A percentile compares a stretch with the other conserved stretches of the same genome.
Evolutionary conservation across 2,113 vertebrate genomes (phyloP).

Genomic region (Zapornia atra): DNA sequence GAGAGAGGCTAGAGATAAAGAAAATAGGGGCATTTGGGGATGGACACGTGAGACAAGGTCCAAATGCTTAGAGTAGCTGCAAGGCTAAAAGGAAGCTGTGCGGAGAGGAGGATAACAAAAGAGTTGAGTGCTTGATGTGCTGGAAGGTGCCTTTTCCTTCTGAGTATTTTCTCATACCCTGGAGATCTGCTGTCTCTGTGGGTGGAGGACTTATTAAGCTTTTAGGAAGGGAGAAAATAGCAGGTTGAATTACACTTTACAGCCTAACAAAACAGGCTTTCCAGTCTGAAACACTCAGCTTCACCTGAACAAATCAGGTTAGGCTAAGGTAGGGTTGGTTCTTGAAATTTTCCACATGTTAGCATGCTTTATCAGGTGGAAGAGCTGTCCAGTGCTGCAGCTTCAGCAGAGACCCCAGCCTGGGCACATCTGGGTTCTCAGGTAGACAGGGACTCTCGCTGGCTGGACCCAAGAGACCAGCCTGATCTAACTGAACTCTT

Average conservation of each 20-base stretch:
- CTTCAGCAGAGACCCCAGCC: not conserved
- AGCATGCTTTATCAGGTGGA: not conserved
- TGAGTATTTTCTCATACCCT: not conserved
- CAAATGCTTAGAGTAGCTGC: not conserved
- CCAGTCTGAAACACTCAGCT: not conserved
- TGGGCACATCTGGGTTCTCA: not conserved
- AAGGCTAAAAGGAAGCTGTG: not conserved
- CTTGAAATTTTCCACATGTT: rapidly evolving
- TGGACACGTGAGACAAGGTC: not conserved
- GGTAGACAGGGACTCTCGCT: not conserved
- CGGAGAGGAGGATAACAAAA: not conserved
- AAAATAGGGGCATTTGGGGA: not conserved
- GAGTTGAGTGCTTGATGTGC: not conserved
- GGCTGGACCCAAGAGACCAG: not conserved
- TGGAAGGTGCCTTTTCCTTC: not conserved
- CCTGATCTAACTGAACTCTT: not conserved
- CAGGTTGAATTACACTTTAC: not conserved
- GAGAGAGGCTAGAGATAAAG: not conserved
- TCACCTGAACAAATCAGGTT: not conserved
- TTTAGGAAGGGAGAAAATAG: not conserved
- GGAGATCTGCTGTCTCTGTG: not conserved
- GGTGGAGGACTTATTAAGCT: not conserved
- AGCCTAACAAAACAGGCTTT: not conserved
- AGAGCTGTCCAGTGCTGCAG: not conserved
- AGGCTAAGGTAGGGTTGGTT: not conserved